Percentiles rank a stretch among this genome's conserved stretches.
Evolutionary conservation across 1,140 invertebrate species (phyloP).

Genomic region (Penaeus indicus): DNA sequence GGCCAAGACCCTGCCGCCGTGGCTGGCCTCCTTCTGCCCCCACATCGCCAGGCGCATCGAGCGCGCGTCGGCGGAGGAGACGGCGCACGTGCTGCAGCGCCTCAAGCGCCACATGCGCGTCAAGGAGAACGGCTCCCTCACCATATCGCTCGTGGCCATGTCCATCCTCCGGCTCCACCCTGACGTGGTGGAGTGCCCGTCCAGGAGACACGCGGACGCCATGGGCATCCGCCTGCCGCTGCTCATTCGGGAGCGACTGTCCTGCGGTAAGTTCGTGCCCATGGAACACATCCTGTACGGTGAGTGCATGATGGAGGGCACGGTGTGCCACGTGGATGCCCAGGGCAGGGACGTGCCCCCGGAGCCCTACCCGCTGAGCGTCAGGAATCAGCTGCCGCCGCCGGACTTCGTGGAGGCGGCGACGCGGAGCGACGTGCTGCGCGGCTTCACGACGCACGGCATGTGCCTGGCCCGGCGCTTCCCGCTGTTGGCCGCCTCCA

Average conservation of each 20-base stretch:
- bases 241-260: background rate
- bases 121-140: background rate
- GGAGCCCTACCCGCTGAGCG: conserved; percentile 16
- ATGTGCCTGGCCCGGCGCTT: background rate
- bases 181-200: background rate
- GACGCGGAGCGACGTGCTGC: background rate
- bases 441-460: background rate
- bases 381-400: background rate
- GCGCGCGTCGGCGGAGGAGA: background rate
- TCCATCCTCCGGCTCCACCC: conserved; percentile 24
- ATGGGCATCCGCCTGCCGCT: background rate
- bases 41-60: background rate
- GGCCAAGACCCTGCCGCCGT: background rate
- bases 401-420: background rate
- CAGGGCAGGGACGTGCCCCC: background rate
- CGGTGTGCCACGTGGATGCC: background rate
- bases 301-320: background rate
- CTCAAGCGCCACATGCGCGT: background rate
- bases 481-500: background rate
- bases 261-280: conserved; percentile 21
- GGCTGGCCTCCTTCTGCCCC: background rate
- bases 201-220: no score
- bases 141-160: background rate
- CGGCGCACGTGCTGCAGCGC: background rate
- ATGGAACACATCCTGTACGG: conserved; percentile 15